phyloP scores from a whole-genome alignment of 2,113 vertebrate species.

The Neoarius graeffei region DNA sequence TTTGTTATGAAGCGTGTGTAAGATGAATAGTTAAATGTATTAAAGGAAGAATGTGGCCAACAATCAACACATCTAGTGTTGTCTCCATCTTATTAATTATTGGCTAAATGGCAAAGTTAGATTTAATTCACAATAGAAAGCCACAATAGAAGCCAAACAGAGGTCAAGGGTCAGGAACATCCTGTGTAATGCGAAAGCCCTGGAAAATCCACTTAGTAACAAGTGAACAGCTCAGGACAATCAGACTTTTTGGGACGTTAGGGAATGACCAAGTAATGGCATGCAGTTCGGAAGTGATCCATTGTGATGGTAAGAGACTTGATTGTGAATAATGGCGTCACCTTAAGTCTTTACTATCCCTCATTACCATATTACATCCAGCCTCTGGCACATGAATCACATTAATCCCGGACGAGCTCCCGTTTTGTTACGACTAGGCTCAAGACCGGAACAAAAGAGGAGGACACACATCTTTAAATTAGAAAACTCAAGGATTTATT shows the following conservation, averaged over 20 bases:
- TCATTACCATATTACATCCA: slow-evolving; percentile 30
- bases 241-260: slow-evolving; percentile 54
- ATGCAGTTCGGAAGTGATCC: slow-evolving; percentile 40
- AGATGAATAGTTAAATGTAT: not conserved
- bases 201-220: slow-evolving; percentile 69
- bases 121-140: not conserved
- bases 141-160: not conserved
- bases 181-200: slow-evolving; percentile 35
- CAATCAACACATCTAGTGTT: not conserved
- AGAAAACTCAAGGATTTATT: no score
- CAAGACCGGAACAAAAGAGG: not conserved
- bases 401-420: not conserved
- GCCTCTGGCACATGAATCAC: slow-evolving; percentile 15
- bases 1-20: not conserved
- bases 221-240: slow-evolving; percentile 62
- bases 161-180: slow-evolving; percentile 43
- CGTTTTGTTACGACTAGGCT: no score
- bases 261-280: slow-evolving; percentile 24
- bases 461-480: not conserved
- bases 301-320: not conserved
- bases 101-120: not conserved
- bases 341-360: slow-evolving; percentile 39
- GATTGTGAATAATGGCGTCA: slow-evolving; percentile 49
- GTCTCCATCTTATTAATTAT: not conserved
- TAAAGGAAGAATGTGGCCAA: not conserved